Evolutionary conservation across 2,113 vertebrate species (phyloP), one percentile per base, ranked within the genome.

Genomic region (Peromyscus californicus): DNA sequence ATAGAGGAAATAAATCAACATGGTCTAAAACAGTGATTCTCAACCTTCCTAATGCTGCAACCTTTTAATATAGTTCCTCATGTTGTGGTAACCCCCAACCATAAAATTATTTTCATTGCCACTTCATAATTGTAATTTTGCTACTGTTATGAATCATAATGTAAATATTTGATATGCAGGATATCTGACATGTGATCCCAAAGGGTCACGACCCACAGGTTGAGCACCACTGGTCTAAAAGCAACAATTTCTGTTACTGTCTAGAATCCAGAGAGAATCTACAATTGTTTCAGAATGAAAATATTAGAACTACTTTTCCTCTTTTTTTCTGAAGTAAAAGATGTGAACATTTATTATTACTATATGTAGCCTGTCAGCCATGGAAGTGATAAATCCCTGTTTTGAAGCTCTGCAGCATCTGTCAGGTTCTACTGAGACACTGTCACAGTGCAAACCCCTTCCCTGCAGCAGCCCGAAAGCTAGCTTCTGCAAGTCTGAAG

Each of bases 241-340:
- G 21, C 15, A 91, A 9, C 17, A n/a, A 26, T 83, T 87, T 65
- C 7, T 12, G 36, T n/a, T 15, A 89, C 6, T 15, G 8, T 12
- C 1, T 86, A 24, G 78, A 26, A 19, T 19, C 63, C 33, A 72
- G 89, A 95, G 95, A 45, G 59, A 69, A 54, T n/a, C 86, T 5
- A 79, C 6, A 84, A 16, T 24, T 69, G 65, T 48, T 82, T 74
- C 45, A 79, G 33, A 89, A 84, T 63, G 31, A 93, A 90, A 93
- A 86, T 48, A 85, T 51, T 57, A 85, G 51, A 88, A 69, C 7
- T 74, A n/a, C 61, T 67, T 31, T 92, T 82, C 26, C n/a, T 91
- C 61, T 36, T 29, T 48, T 74, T 90, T 89, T 69, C 39, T 84
- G 96, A 97, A 88, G 91, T 80, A 45, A 67, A 90, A 57, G 1